phyloP scores from a whole-genome alignment of 2,888 invertebrate species.

The Pyrgus malvae region DNA sequence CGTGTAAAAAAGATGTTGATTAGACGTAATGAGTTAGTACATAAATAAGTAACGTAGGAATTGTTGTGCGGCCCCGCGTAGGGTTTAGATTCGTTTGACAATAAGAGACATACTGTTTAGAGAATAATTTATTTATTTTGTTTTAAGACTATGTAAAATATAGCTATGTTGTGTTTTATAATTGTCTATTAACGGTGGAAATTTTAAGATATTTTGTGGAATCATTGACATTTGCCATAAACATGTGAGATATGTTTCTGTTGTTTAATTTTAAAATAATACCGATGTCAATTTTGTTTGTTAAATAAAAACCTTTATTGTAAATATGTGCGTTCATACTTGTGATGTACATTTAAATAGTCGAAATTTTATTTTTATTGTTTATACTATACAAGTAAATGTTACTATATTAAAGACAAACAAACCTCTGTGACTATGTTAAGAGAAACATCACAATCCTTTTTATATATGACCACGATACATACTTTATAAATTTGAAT shows the following conservation, averaged over 20 bases:
- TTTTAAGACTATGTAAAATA: conserved; percentile 77
- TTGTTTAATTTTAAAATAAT: conserved; percentile 60
- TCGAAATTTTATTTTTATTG: conserved; percentile 38
- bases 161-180: conserved; percentile 77
- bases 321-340: conserved; percentile 60
- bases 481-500: conserved; percentile 38
- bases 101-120: conserved; percentile 74
- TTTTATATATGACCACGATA: conserved; percentile 43
- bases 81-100: conserved; percentile 72
- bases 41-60: conserved; percentile 59
- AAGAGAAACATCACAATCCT: conserved; percentile 52
- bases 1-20: conserved; percentile 49
- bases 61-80: conserved; percentile 48
- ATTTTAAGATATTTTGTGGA: conserved; percentile 59
- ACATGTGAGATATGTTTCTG: conserved; percentile 75
- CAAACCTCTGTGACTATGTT: conserved; percentile 35
- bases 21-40: conserved; percentile 57
- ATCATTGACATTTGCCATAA: conserved; percentile 74
- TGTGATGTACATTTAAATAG: conserved; percentile 53
- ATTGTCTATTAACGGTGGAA: conserved; percentile 69
- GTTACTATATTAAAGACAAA: conserved; percentile 38
- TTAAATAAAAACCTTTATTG: conserved; percentile 49
- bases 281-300: conserved; percentile 48
- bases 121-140: conserved; percentile 78
- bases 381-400: conserved; percentile 37